Evolutionary conservation across 2,797 vertebrate species (phyloP).

Genomic region (Lates japonicus): DNA sequence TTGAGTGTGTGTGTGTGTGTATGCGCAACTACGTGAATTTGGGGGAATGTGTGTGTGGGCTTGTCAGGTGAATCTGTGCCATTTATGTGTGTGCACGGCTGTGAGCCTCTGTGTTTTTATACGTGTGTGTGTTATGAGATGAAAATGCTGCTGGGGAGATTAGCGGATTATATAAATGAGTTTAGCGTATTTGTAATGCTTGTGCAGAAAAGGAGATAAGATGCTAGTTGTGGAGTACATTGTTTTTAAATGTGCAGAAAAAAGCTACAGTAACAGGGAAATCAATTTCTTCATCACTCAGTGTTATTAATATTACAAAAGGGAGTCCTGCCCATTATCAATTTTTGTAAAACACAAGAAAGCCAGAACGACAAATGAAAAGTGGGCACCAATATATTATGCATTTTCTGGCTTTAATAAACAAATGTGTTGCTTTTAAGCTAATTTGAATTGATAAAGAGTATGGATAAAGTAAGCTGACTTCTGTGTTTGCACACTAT

Average conservation of each 20-base stretch:
- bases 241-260: constrained; percentile 48
- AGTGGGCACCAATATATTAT: not conserved
- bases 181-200: constrained; percentile 60
- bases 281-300: constrained; percentile 38
- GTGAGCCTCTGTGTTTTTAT: not conserved
- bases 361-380: constrained; percentile 1
- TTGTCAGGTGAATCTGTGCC: constrained; percentile 15
- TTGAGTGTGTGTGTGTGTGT: not conserved
- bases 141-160: constrained; percentile 51
- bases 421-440: not conserved
- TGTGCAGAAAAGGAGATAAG: constrained; percentile 57
- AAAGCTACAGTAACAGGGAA: constrained; percentile 30
- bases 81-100: not conserved
- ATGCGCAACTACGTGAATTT: not conserved
- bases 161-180: constrained; percentile 63
- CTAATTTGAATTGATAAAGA: not conserved
- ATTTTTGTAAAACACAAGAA: constrained; percentile 21
- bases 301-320: constrained; percentile 45
- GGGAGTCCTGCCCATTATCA: not conserved
- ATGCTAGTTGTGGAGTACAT: constrained; percentile 28
- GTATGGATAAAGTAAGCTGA: not conserved
- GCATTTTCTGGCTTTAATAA: constrained; percentile 8
- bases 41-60: not conserved
- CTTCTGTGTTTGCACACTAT: not conserved
- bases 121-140: constrained; percentile 13